Evolutionary conservation across 2,888 invertebrate species (phyloP).

Genomic region (Amphipyra tragopoginis): DNA sequence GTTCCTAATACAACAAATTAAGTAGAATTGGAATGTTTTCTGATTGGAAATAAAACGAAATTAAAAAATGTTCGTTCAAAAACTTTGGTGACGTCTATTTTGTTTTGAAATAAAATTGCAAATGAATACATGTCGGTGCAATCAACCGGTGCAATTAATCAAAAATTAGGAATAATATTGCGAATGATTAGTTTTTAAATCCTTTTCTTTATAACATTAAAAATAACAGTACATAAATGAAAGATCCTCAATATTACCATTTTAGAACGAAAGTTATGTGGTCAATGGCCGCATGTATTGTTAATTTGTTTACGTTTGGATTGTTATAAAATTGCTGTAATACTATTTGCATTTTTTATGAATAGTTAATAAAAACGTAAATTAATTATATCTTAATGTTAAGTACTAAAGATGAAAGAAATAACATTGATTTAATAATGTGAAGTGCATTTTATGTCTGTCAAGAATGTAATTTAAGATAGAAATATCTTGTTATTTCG

Average conservation of each 20-base stretch:
- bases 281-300: constrained; percentile 77
- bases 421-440: constrained; percentile 25
- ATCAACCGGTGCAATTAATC: no score
- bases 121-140: no score
- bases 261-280: constrained; percentile 59
- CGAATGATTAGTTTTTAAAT: no score
- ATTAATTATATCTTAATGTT: constrained; percentile 15
- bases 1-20: no score
- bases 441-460: constrained; percentile 34
- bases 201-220: no score
- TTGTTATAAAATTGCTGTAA: constrained; percentile 43
- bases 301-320: constrained; percentile 75
- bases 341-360: constrained; percentile 30
- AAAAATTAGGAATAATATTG: no score
- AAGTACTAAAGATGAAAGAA: constrained; percentile 6
- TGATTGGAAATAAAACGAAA: no score
- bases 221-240: no score
- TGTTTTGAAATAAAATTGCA: no score
- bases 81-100: no score
- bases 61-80: no score
- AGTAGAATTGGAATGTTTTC: no score
- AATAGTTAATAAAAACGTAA: constrained; percentile 13
- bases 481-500: constrained; percentile 23
- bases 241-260: not conserved
- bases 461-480: constrained; percentile 57